Evolutionary conservation across 2,888 invertebrate species (phyloP), one percentile per base, ranked within the genome.

Genomic region (Balanococcus diminutus): DNA sequence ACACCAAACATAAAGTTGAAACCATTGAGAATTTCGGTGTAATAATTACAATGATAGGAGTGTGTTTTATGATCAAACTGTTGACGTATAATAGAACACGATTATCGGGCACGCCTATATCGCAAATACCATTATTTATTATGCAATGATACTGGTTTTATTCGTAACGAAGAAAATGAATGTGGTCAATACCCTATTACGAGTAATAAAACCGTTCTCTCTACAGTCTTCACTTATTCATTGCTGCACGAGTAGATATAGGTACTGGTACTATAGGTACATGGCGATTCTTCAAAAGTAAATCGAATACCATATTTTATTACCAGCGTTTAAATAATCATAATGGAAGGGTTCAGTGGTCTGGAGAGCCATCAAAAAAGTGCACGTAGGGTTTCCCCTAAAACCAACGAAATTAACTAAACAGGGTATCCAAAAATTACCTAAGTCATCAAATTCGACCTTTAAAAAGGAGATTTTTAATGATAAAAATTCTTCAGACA

Each of bases 91-190:
- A 75, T 19, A 32, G 75, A 75, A 75, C 75, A 36, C 32, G 61
- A 28, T 67, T 67, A 67, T 67, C 25, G 75, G 75, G 75, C 36
- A 75, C 75, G 75, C 75, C 75, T 75, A 32, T 75, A 75, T 75
- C 75, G 75, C 36, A 36, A 75, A 75, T 75, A 36, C 75, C 28
- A 28, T 75, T 75, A 32, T 75, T 75, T 75, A 75, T 75, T 75
- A 75, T 31, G 32, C 75, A 75, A 75, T 75, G 32, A 75, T 75
- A 75, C 75, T 32, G 75, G 75, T 75, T 75, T 75, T 1, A 36
- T 75, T 75, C 75, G 32, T 75, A 25, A 32, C 75, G 31, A 75
- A 32, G 32, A 75, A 75, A 28, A 75, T 75, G 75, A 75, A 75
- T 75, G 75, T 75, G 32, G 32, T 31, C 28, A 75, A 75, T 75